phyloP scores from a whole-genome alignment of 1,140 invertebrate genomes.

The Rhynchophorus ferrugineus region DNA sequence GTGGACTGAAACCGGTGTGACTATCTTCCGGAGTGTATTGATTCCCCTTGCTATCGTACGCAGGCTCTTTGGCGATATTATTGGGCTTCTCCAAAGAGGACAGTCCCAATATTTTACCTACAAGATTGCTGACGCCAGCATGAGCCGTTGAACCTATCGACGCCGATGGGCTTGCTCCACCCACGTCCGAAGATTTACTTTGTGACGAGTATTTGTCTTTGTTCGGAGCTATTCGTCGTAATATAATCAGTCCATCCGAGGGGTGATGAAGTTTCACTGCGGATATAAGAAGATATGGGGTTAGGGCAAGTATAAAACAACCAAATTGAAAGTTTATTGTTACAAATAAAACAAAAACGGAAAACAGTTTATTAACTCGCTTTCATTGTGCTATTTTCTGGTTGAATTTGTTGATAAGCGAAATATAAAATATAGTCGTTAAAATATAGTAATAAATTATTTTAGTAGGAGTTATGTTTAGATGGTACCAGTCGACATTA shows the following conservation, averaged over 20 bases:
- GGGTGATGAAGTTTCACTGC: slow-evolving; percentile 25
- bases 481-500: no score
- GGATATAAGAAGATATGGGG: slow-evolving; percentile 15
- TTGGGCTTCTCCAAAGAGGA: slow-evolving; percentile 26
- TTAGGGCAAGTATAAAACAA: slow-evolving; percentile 1
- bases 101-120: slow-evolving; percentile 30
- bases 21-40: slow-evolving; percentile 4
- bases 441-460: no score
- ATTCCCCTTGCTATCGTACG: slow-evolving; percentile 1
- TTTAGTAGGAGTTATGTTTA: no score
- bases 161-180: slow-evolving; percentile 24
- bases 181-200: slow-evolving; percentile 13
- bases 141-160: slow-evolving; percentile 16
- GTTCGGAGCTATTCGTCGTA: slow-evolving; percentile 30
- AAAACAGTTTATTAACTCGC: no score
- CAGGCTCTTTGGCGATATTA: slow-evolving; percentile 9
- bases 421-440: no score
- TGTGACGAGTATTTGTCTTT: slow-evolving; percentile 15
- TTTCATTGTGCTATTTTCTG: no score
- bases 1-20: slow-evolving; percentile 2
- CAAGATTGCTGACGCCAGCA: slow-evolving; percentile 26
- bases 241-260: slow-evolving; percentile 29
- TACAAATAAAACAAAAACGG: no score
- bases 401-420: no score
- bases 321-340: slow-evolving; percentile 1